Conservation (phyloP, 2,797 vertebrate genomes). For the Philypnodon macrostomus region DNA sequence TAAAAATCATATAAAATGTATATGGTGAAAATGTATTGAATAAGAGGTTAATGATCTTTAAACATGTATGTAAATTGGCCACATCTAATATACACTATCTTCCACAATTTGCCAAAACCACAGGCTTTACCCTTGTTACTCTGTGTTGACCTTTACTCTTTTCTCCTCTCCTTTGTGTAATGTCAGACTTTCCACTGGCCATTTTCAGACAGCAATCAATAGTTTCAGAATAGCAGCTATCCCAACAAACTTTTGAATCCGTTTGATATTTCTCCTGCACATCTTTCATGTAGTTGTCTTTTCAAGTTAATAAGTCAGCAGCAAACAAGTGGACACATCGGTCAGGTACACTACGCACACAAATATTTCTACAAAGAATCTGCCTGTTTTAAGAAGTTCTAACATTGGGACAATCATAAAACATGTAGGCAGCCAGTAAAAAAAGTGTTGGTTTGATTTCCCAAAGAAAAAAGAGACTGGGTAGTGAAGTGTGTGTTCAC, state of each 20-base stretch:
- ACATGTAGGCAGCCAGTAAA: slow-evolving; percentile 22
- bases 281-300: no score
- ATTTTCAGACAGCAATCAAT: background rate
- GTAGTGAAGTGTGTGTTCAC: slow-evolving; percentile 30
- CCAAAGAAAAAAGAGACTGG: slow-evolving; percentile 33
- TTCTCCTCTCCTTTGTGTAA: slow-evolving; percentile 16
- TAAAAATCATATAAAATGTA: no score
- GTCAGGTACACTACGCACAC: no score
- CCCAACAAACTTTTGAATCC: background rate
- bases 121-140: background rate
- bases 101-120: no score
- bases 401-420: slow-evolving; percentile 23
- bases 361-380: background rate
- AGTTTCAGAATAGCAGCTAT: background rate
- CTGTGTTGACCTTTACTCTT: no score
- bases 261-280: no score
- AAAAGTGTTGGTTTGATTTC: slow-evolving; percentile 33
- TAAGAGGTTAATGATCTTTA: no score
- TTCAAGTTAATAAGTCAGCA: no score
- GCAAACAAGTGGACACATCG: background rate
- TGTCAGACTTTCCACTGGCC: slow-evolving; percentile 7
- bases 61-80: no score
- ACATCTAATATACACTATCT: no score
- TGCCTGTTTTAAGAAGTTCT: slow-evolving; percentile 16
- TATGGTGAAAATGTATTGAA: no score